Base-by-base conservation (phyloP, 1,140 invertebrate genomes). In the Hyles vespertilio region DNA sequence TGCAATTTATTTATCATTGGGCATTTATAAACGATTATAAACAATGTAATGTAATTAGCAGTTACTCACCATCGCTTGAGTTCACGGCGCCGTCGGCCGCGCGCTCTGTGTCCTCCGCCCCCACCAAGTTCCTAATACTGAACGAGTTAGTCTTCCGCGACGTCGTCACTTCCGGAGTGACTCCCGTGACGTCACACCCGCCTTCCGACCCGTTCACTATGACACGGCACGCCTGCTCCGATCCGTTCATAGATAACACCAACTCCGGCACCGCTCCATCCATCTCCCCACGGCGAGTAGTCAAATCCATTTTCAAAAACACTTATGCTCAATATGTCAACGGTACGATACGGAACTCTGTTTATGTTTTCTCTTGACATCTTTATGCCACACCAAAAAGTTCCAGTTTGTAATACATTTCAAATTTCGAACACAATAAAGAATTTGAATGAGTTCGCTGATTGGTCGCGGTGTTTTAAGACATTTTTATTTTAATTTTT, bases 221-320 rank as follows among this genome's bases (percentile, higher is more conserved):
- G 7, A 78, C 77, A 56, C 77, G 71, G 59, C 80, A 81, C 80
- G 71, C 66, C 63, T 74, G 72, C 46, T 72, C 78, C 62, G 69
- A 74, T 56, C 72, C 75, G 64, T 79, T 81, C 51, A 67, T 7
- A 45, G 65, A 54, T 10, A 68, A 34, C 51, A 76, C 67, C 33
- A 53, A 58, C 36, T 57, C 54, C 55, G 1, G 61, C 33, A 49
- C 68, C 69, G 63, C 47, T 40, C 71, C 72, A 51, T 79, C 79
- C 50, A 58, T 32, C 55, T 84, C 82, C 58, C 69, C 74, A 8
- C 85, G 77, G 45, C 83, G 78, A 50, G 82, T 87, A 7, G 85
- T 88, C 72, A 88, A 74, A 78, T 88, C 85, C 85, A 88, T 88
- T 61, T 79, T 82, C 64, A 59, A 65, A 50, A 59, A 22, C 52